Percentiles rank a stretch among this genome's conserved stretches.
phyloP scores from a whole-genome alignment of 2,888 invertebrate genomes.

The Syritta pipiens region DNA sequence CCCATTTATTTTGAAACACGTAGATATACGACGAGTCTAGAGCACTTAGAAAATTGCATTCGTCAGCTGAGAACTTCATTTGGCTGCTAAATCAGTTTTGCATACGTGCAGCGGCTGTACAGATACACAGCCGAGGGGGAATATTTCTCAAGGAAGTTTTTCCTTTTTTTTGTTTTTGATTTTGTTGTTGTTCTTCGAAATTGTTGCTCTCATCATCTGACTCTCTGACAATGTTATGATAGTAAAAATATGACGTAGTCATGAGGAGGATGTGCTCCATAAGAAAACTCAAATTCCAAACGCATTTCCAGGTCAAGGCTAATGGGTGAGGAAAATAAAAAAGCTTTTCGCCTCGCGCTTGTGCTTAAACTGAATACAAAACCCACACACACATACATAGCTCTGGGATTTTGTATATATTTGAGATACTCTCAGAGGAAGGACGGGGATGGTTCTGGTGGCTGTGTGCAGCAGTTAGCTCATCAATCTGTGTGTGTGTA shows the following conservation, averaged over 20 bases:
- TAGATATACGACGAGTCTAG: not conserved
- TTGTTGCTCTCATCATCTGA: constrained; percentile 25
- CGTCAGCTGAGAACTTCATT: not conserved
- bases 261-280: constrained; percentile 21
- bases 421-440: constrained; percentile 35
- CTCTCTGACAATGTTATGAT: constrained; percentile 50
- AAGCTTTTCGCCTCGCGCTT: constrained; percentile 55
- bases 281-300: constrained; percentile 67
- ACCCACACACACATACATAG: constrained; percentile 24
- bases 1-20: not conserved
- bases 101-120: too few species aligned
- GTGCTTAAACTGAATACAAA: constrained; percentile 32
- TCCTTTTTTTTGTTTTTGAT: not conserved
- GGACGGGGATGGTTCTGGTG: too few species aligned
- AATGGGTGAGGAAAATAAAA: constrained; percentile 57
- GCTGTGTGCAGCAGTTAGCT: constrained; percentile 6
- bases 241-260: constrained; percentile 65
- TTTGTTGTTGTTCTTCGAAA: not conserved
- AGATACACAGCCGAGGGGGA: too few species aligned
- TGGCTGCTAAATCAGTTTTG: not conserved
- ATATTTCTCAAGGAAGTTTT: too few species aligned
- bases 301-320: constrained; percentile 79
- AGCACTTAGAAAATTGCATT: not conserved
- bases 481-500: not conserved
- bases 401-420: constrained; percentile 5